Percentiles rank a stretch among this genome's conserved stretches.
These are phyloP conservation scores for Lepus americanus DNA, from an alignment of 2,113 vertebrate genomes.

Conservation along the genomic window DNA sequence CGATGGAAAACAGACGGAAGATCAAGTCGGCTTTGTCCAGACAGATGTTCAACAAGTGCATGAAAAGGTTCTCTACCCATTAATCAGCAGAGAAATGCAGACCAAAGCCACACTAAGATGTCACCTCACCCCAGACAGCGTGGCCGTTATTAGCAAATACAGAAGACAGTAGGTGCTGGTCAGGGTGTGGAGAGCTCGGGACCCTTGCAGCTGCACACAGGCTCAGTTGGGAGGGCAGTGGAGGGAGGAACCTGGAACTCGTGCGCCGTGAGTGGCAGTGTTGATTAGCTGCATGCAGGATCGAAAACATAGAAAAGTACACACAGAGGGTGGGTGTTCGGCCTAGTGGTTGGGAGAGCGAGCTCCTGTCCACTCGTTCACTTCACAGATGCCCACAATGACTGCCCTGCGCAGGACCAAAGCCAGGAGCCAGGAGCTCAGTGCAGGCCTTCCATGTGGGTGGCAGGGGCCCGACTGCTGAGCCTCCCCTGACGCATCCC, in stretches of 20 bases:
- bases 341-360: too few relatives aligned
- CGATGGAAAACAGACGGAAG: not conserved
- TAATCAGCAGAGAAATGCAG: not conserved
- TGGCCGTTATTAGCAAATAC: not conserved
- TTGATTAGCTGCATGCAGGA: too few relatives aligned
- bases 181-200: not conserved
- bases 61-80: not conserved
- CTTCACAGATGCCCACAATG: too few relatives aligned
- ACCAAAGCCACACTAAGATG: not conserved
- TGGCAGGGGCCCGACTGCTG: too few relatives aligned
- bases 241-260: not conserved
- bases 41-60: too few relatives aligned
- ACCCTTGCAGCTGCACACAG: not conserved
- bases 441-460: too few relatives aligned
- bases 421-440: too few relatives aligned
- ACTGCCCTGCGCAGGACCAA: too few relatives aligned
- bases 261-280: not conserved
- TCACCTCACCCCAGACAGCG: not conserved
- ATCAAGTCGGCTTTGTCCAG: not conserved
- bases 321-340: too few relatives aligned
- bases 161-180: not conserved
- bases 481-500: too few relatives aligned
- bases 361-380: too few relatives aligned
- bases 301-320: not conserved
- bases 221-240: not conserved